Conservation (phyloP, 2,113 vertebrate species). For the Scopus umbretta region DNA sequence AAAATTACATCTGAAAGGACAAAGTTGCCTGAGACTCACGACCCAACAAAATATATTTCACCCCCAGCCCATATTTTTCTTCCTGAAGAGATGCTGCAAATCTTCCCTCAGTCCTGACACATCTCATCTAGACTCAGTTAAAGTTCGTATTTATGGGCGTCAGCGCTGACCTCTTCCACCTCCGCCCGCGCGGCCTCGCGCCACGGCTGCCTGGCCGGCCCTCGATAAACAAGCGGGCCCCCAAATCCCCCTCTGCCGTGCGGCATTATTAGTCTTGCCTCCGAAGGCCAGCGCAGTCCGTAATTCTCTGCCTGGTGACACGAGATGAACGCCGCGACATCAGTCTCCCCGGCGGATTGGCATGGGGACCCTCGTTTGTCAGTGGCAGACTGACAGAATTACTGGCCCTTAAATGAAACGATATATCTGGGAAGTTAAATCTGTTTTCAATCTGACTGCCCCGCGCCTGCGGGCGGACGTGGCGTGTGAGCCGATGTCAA, state of each 20-base stretch:
- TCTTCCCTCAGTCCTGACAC: slow-evolving; percentile 61
- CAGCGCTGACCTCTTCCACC: slow-evolving; percentile 66
- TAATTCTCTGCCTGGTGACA: slow-evolving; percentile 75
- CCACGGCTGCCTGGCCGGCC: slow-evolving; percentile 22
- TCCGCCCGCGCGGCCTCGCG: slow-evolving; percentile 43
- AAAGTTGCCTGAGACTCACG: slow-evolving; percentile 38
- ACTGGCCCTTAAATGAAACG: slow-evolving; percentile 78
- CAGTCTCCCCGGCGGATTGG: slow-evolving; percentile 55
- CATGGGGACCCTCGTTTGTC: slow-evolving; percentile 73
- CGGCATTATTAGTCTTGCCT: slow-evolving; percentile 66
- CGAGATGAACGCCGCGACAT: slow-evolving; percentile 31
- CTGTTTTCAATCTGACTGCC: slow-evolving; percentile 60
- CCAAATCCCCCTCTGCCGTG: slow-evolving; percentile 46
- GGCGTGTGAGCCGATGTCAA: slow-evolving; percentile 55
- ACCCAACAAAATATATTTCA: slow-evolving; percentile 50
- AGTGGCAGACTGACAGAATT: slow-evolving; percentile 77
- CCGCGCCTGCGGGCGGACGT: slow-evolving; percentile 57
- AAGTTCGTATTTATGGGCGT: slow-evolving; percentile 71
- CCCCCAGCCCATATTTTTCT: slow-evolving; percentile 51
- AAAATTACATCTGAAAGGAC: slow-evolving; percentile 59
- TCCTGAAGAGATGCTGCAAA: slow-evolving; percentile 56
- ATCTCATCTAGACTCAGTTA: slow-evolving; percentile 69
- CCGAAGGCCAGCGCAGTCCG: slow-evolving; percentile 78
- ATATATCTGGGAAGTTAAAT: slow-evolving; percentile 80
- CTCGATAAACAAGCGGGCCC: slow-evolving; percentile 58